Conservation (phyloP, 2,797 vertebrate genomes). For the Orientallactaga sibirica region DNA sequence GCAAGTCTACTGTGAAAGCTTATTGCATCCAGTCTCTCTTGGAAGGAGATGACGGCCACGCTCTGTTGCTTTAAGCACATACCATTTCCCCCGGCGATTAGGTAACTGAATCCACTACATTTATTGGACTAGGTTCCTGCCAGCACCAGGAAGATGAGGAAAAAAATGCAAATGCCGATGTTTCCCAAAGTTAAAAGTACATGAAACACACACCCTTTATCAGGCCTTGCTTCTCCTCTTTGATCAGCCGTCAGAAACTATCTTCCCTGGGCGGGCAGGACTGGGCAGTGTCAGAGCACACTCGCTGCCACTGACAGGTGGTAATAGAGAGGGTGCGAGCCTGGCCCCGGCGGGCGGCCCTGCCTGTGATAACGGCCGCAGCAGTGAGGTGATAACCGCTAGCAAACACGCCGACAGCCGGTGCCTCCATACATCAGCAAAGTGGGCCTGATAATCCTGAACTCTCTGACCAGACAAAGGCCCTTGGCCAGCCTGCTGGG, state of each 20-base stretch:
- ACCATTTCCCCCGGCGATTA: conserved; percentile 86
- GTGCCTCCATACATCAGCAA: conserved; percentile 90
- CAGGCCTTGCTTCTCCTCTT: conserved; percentile 90
- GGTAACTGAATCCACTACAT: conserved; percentile 88
- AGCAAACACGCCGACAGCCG: conserved; percentile 89
- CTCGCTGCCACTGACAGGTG: conserved; percentile 94
- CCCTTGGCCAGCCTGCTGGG: conserved; percentile 84
- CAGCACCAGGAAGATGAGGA: conserved; percentile 83
- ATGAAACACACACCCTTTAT: conserved; percentile 91
- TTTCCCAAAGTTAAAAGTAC: conserved; percentile 91
- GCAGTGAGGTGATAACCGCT: conserved; percentile 92
- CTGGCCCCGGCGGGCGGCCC: conserved; percentile 90
- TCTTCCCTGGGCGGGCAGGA: conserved; percentile 88
- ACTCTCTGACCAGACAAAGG: conserved; percentile 85
- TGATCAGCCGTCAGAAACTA: conserved; percentile 94
- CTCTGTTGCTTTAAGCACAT: conserved; percentile 89
- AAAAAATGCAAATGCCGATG: conserved; percentile 88
- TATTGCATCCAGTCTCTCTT: conserved; percentile 85
- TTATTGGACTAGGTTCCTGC: conserved; percentile 88
- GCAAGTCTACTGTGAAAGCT: conserved; percentile 85
- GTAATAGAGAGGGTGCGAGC: conserved; percentile 93
- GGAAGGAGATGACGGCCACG: conserved; percentile 87
- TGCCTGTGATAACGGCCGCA: conserved; percentile 92
- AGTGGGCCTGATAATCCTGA: conserved; percentile 89
- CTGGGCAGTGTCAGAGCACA: conserved; percentile 93